Evolutionary conservation across 2,888 invertebrate species (phyloP).

Genomic region (Drosophila falleni): DNA sequence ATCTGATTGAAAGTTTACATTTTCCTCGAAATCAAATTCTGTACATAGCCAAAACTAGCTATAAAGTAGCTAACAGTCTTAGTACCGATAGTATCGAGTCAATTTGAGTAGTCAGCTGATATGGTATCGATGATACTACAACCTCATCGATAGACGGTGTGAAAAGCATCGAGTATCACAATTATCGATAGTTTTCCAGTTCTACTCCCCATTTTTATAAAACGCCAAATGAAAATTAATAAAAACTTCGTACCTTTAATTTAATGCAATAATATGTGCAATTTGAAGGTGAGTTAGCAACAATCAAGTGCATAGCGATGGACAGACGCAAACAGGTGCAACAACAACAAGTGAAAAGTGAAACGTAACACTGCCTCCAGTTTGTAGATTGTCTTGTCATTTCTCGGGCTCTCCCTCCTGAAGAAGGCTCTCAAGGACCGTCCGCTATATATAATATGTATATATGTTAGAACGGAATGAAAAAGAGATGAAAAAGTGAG

Average conservation of each 20-base stretch:
- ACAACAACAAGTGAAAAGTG: slow-evolving; percentile 61
- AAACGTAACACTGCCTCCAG: slow-evolving; percentile 68
- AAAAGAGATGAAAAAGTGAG: slow-evolving; percentile 7
- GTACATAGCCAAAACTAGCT: too few relatives aligned
- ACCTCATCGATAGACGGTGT: too few relatives aligned
- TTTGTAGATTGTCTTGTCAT: slow-evolving; percentile 47
- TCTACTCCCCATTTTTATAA: slow-evolving; percentile 67
- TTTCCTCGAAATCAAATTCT: too few relatives aligned
- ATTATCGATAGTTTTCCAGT: slow-evolving; percentile 55
- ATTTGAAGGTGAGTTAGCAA: slow-evolving; percentile 82
- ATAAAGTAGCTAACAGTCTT: too few relatives aligned
- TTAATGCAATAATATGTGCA: slow-evolving; percentile 84
- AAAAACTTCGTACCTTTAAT: slow-evolving; percentile 76
- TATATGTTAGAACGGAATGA: slow-evolving; percentile 1
- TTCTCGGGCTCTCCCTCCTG: slow-evolving; percentile 31
- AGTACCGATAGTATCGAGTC: too few relatives aligned
- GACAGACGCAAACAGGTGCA: slow-evolving; percentile 12
- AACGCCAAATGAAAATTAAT: slow-evolving; percentile 73
- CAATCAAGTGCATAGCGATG: not conserved
- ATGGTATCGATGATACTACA: too few relatives aligned
- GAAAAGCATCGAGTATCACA: slow-evolving; percentile 27
- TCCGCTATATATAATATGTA: slow-evolving; percentile 3
- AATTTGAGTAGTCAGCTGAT: slow-evolving; percentile 36
- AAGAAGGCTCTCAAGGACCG: slow-evolving; percentile 51
- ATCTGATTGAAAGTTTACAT: too few relatives aligned